Evolutionary conservation across 2,113 vertebrate genomes (phyloP), one percentile per base, ranked within the genome.

Genomic region (Phrynocephalus versicolor): DNA sequence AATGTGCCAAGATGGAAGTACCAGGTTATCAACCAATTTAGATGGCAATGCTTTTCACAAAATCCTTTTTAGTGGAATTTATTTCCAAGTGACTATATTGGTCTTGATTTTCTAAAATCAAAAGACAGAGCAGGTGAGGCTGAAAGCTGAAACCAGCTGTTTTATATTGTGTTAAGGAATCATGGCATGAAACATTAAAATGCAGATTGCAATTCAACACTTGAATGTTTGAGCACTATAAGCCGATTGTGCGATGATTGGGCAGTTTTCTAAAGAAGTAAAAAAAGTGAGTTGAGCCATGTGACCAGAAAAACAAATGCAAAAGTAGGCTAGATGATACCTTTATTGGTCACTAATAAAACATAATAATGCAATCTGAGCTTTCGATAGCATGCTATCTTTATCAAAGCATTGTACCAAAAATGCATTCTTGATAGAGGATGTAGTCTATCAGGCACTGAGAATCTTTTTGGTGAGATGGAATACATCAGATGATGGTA

Each of bases 141-240:
- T 70, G 35, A 65, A 67, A 64, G 45, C 33, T 60, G 89, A 83
- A 85, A 79, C 69, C 79, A 82, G 6, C 81, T 23, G 83, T 71
- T 82, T 60, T 2, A 87, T 87, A 90, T 78, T 51, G n/a, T 71
- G 81, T 64, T 88, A 90, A 62, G 51, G 87, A 90, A 88, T 67
- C 33, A 83, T 33, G 64, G 37, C 86, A 87, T 85, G 13, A 93
- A 2, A 92, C 89, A 83, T 3, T 76, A 88, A 69, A 18, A 90
- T 0, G 1, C 2, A 82, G 27, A 77, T 89, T 89, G 30, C 67
- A 92, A 89, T 0, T 41, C 86, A 16, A 15, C 85, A 90, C 69
- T 7, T 55, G 64, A 30, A 41, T 73, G 77, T 82, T 86, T 78
- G 12, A 88, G 90, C 77, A 67, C 87, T 87, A 14, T 58, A 72